Evolutionary conservation across 2,113 vertebrate species (phyloP), one percentile per base, ranked within the genome.

Genomic region (Neogale vison): DNA sequence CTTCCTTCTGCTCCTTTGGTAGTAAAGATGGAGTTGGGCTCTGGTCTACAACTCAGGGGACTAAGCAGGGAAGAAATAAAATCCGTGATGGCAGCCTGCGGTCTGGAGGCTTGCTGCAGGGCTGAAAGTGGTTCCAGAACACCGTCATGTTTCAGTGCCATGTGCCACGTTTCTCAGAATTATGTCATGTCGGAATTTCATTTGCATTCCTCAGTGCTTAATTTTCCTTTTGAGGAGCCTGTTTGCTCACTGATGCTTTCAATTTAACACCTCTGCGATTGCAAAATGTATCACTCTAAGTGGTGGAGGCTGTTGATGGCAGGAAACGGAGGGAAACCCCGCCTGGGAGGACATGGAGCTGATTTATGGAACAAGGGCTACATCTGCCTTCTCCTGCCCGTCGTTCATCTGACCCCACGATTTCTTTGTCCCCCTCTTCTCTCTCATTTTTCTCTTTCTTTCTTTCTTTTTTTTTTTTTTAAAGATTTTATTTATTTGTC

Each of bases 131-230:
- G 39, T 93, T 94, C 96, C 57, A 82, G 91, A 95, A 47, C 47
- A 55, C 26, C 92, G 50, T 59, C 15, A 5, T 50, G 36, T 85
- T 96, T 95, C 61, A n/a, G 90, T 42, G 90, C 94, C 98, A 65
- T 24, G 26, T 0, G 76, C 89, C 93, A 17, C 77, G 94, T 97
- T 97, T 96, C 93, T 97, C 5, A 97, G 77, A 52, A 72, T 87
- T 95, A 14, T 83, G 81, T 95, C 97, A 96, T 85, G 74, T 83
- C 12, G 6, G 12, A 55, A 88, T 98, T 96, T 97, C n/a, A 76
- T 67, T 83, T 93, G 93, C 91, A 76, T 97, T 98, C 65, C 88
- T 93, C 52, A 7, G 93, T 18, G 86, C 90, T 97, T 96, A 90
- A 59, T 86, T 59, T 93, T 91, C 96, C 80, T 71, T 95, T 69